Evolutionary conservation across 2,888 invertebrate species (phyloP).

Genomic region (Cheilosia scutellata): DNA sequence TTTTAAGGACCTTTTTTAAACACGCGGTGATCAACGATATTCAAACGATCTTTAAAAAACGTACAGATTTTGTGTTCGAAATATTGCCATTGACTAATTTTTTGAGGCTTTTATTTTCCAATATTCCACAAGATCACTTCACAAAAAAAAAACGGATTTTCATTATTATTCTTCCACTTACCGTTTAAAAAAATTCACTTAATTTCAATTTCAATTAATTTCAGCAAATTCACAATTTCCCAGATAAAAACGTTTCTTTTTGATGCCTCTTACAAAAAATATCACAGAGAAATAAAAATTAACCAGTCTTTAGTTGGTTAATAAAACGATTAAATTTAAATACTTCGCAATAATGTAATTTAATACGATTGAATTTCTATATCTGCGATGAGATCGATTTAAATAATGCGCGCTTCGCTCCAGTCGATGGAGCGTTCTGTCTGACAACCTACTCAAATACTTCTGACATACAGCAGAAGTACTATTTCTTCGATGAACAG

Average conservation of each 20-base stretch:
- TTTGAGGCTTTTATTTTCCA: no score
- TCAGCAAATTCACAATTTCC: not conserved
- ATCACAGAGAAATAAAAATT: not conserved
- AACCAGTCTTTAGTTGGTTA: not conserved
- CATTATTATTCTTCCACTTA: no score
- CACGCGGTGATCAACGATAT: no score
- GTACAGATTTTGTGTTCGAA: no score
- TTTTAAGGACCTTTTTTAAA: no score
- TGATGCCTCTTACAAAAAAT: not conserved
- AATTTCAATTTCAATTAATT: not conserved
- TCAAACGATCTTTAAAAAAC: no score
- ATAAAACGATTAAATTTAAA: no score
- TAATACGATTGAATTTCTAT: not conserved
- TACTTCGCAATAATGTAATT: no score
- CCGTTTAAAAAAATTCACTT: not conserved
- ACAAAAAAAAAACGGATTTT: no score
- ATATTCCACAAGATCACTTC: no score
- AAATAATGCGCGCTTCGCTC: slow-evolving; percentile 10
- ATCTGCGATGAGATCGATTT: slow-evolving; percentile 18
- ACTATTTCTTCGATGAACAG: slow-evolving; percentile 1
- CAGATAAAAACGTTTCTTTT: not conserved
- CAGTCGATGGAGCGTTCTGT: not conserved
- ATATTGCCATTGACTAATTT: no score
- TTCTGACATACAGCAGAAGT: no score
- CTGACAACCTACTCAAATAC: not conserved